Conservation (phyloP, 2,888 invertebrate species). For the Nephrotoma appendiculata region DNA sequence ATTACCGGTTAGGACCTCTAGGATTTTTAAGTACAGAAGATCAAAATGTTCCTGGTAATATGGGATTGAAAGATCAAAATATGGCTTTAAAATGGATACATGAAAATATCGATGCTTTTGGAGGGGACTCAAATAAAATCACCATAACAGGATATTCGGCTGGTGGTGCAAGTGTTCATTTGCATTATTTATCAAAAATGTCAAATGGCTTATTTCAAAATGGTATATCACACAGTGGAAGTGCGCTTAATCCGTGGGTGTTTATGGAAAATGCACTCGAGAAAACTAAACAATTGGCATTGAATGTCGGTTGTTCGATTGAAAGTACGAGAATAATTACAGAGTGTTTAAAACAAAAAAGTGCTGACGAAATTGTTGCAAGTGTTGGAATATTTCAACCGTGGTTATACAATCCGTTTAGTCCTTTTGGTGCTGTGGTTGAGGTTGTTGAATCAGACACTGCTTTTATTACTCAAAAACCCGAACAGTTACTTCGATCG, state of each 20-base stretch:
- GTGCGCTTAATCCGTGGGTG: slow-evolving; percentile 46
- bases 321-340: slow-evolving; percentile 38
- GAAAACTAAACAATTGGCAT: slow-evolving; percentile 45
- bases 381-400: slow-evolving; percentile 27
- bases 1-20: slow-evolving; percentile 56
- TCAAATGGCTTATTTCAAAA: slow-evolving; percentile 44
- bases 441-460: slow-evolving; percentile 38
- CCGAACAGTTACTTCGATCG: slow-evolving; percentile 42
- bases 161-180: slow-evolving; percentile 60
- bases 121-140: slow-evolving; percentile 54
- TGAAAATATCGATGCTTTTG: slow-evolving; percentile 51
- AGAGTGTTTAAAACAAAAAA: slow-evolving; percentile 46
- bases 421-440: slow-evolving; percentile 56
- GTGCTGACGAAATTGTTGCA: slow-evolving; percentile 43
- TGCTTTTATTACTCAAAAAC: slow-evolving; percentile 51
- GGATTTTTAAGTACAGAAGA: slow-evolving; percentile 66
- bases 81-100: slow-evolving; percentile 55
- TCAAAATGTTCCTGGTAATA: slow-evolving; percentile 50
- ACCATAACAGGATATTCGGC: slow-evolving; percentile 57
- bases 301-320: slow-evolving; percentile 46
- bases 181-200: slow-evolving; percentile 49
- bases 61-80: slow-evolving; percentile 59
- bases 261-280: slow-evolving; percentile 40
- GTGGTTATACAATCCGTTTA: slow-evolving; percentile 50
- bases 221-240: slow-evolving; percentile 57